phyloP scores from a whole-genome alignment of 2,113 vertebrate species.

The Upupa epops region DNA sequence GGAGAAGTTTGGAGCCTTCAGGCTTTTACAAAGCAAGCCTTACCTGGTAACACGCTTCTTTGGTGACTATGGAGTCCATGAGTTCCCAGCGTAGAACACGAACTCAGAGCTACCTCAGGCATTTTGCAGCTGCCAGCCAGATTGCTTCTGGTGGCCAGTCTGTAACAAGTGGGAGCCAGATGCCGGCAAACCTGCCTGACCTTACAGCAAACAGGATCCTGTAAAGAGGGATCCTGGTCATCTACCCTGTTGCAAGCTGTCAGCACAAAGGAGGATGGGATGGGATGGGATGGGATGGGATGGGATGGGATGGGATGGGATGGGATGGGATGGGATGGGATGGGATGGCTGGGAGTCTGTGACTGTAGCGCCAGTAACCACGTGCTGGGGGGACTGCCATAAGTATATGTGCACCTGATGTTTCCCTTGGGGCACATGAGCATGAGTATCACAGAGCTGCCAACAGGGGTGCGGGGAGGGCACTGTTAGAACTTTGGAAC shows the following conservation, averaged over 20 bases:
- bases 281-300: no score
- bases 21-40: background rate
- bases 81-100: background rate
- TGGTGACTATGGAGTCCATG: background rate
- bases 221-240: background rate
- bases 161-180: slow-evolving; percentile 4
- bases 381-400: background rate
- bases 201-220: background rate
- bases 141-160: background rate
- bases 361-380: background rate
- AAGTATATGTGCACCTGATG: background rate
- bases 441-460: background rate
- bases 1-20: background rate
- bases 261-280: background rate
- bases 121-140: slow-evolving; percentile 46
- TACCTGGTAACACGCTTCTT: background rate
- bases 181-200: slow-evolving; percentile 1
- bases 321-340: background rate
- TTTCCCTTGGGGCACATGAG: background rate
- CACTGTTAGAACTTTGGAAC: background rate
- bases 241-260: background rate
- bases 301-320: no score
- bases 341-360: background rate
- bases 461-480: background rate
- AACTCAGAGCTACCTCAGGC: background rate